Evolutionary conservation across 1,140 invertebrate species (phyloP), one percentile per base, ranked within the genome.

Genomic region (Drosophila mojavensis): DNA sequence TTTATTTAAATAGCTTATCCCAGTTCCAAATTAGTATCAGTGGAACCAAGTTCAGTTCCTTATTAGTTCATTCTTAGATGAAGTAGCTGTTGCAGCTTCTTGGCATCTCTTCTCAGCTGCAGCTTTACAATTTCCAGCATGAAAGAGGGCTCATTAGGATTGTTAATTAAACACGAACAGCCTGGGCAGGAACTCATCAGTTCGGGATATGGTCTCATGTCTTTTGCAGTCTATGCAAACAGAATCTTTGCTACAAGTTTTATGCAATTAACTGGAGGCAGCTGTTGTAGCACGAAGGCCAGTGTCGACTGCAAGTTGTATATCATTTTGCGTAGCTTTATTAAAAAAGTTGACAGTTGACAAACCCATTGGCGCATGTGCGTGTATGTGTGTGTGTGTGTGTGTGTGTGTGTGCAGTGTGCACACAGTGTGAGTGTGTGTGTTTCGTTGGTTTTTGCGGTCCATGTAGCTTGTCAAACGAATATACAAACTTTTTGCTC

Each of bases 301-400:
- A 50, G 45, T 6, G 51, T 56, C 47, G 58, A 41, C 36, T 50
- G 80, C 70, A 86, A 59, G 39, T 72, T 79, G 65, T 70, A 71
- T 76, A 82, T 86, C 70, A 73, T 81, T 84, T 83, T 88, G 83
- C 79, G 59, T 77, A 41, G 39, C 73, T 85, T 83, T 88, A 88
- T 88, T 88, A 88, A 89, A 88, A 89, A 88, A 89, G 84, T 88
- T 79, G 75, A 67, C 84, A 79, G 79, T 89, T 89, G 84, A 88
- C 84, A 88, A 89, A 89, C 83, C 88, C 84, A 89, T 83, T 73
- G 76, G 60, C 60, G 50, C 20, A 43, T 60, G 26, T 60, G 26
- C 36, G 15, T 63, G 26, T 59, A 4, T 54, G 39, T 47, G n/a
- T 60, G 26, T 45, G 13, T 63, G 26, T 59, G 7, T 54, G 39